Conservation (phyloP, 2,888 invertebrate species). For the Chaetogeoica ovagalla region DNA sequence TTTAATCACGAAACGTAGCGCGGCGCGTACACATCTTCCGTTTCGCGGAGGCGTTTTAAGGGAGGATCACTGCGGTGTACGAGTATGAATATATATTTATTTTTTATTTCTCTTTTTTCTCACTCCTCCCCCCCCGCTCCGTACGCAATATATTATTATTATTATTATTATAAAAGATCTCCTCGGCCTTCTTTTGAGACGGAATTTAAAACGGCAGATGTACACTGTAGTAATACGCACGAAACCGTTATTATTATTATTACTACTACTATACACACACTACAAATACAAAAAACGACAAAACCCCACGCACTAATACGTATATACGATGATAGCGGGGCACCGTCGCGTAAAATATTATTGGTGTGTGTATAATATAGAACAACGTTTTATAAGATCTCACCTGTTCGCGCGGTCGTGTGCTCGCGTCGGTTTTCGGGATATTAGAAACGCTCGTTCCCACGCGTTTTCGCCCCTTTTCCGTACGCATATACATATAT, state of each 20-base stretch:
- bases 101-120: not conserved
- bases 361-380: no score
- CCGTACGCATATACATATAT: no score
- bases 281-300: no score
- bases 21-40: no score
- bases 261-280: no score
- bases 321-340: not conserved
- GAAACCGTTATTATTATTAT: slow-evolving; percentile 42
- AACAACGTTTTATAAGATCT: slow-evolving; percentile 40
- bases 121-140: no score
- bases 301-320: no score
- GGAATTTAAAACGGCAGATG: slow-evolving; percentile 42
- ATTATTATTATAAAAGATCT: not conserved
- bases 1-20: no score
- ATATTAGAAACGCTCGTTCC: slow-evolving; percentile 16
- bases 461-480: slow-evolving; percentile 31
- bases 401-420: slow-evolving; percentile 28
- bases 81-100: no score
- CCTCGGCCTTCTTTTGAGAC: slow-evolving; percentile 13
- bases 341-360: not conserved
- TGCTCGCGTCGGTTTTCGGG: not conserved
- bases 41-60: no score
- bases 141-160: no score
- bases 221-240: slow-evolving; percentile 17
- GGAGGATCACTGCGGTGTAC: not conserved